Evolutionary conservation across 2,797 vertebrate genomes (phyloP).

Genomic region (Sphenodon punctatus): DNA sequence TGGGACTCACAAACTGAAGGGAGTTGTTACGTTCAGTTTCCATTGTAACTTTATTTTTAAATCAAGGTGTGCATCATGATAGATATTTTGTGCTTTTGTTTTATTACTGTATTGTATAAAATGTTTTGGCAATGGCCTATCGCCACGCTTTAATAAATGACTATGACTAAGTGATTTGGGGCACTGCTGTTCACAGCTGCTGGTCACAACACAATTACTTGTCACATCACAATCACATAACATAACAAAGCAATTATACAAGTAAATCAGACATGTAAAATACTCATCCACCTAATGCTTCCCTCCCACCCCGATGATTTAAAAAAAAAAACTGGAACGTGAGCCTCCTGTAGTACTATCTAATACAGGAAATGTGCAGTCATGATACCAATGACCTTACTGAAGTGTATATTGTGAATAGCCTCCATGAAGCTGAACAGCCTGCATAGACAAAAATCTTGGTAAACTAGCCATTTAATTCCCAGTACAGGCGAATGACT

Average conservation of each 20-base stretch:
- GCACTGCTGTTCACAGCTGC: background rate
- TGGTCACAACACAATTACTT: constrained; percentile 20
- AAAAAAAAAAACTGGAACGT: constrained; percentile 29
- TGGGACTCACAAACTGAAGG: too few species aligned
- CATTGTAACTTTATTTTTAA: too few species aligned
- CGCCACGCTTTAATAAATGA: too few species aligned
- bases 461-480: constrained; percentile 31
- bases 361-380: constrained; percentile 53
- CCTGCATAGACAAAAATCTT: constrained; percentile 10
- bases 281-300: constrained; percentile 23
- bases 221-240: too few species aligned
- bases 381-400: constrained; percentile 1
- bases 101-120: too few species aligned
- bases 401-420: constrained; percentile 45
- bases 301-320: background rate
- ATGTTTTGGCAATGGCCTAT: too few species aligned
- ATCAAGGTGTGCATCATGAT: too few species aligned
- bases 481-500: constrained; percentile 42
- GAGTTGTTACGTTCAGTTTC: too few species aligned
- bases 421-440: constrained; percentile 4
- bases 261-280: background rate
- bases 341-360: too few species aligned
- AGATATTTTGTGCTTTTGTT: too few species aligned
- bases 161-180: too few species aligned
- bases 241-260: constrained; percentile 23